Evolutionary conservation across 1,140 invertebrate species (phyloP), one percentile per base, ranked within the genome.

Genomic region (Drosophila bocki): DNA sequence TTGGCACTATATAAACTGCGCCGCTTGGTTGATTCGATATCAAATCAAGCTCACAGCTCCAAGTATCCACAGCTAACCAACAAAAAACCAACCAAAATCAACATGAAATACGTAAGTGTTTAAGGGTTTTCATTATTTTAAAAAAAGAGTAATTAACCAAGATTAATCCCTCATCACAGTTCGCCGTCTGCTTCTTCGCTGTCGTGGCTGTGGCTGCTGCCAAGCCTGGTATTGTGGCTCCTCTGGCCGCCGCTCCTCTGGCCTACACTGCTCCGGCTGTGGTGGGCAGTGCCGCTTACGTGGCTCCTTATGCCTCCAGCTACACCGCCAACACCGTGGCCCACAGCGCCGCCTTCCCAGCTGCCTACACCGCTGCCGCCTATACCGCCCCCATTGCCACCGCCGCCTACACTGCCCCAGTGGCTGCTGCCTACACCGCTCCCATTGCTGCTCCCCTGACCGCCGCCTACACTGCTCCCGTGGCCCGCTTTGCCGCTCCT

Each of bases 231-330:
- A 53, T 91, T 35, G 41, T 91, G 53, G 88, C 87, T 56, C 71
- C 78, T 51, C 53, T 90, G 56, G 85, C 80, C 57, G 54, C 82
- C 12, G 91, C 91, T 84, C 17, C 82, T 78, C 1, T 91, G 61
- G 88, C 86, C 8, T 91, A 90, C 57, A 90, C 91, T 11, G 76
- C 93, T 11, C 92, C 93, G 1, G 92, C 93, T 44, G 90, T 92
- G 32, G 85, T 92, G 42, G 92, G 92, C 48, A 82, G 78, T 61
- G 91, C 91, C 37, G 93, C 94, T 70, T 93, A 93, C 57, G 94
- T 93, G 15, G 94, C 94, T 65, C 93, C 94, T 2, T 94, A 94
- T 61, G 84, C 84, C 71, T 91, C 91, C 74, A 92, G 82, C 70
- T 93, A 87, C 59, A 65, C 74, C 32, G 88, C 90, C 32, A 78